Conservation (phyloP, 1,140 invertebrate species). For the Epicauta chinensis region DNA sequence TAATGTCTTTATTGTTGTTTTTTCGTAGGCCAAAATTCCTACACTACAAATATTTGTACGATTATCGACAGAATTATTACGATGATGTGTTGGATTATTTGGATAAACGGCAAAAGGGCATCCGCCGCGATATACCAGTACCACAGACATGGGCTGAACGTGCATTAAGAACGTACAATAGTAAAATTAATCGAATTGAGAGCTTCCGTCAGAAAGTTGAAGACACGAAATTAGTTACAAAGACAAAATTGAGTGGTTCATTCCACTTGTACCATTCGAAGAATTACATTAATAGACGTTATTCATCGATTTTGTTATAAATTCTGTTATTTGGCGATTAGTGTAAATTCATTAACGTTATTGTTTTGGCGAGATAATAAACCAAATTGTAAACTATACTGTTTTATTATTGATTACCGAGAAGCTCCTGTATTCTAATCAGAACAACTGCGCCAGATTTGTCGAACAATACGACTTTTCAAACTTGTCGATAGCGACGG, state of each 20-base stretch:
- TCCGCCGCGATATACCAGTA: constrained; percentile 60
- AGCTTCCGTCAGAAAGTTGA: constrained; percentile 24
- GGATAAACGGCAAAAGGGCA: constrained; percentile 64
- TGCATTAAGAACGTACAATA: constrained; percentile 60
- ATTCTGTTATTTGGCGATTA: too few relatives aligned
- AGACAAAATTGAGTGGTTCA: constrained; percentile 33
- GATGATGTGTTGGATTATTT: constrained; percentile 76
- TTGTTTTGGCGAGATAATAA: neutral
- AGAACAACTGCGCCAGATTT: too few relatives aligned
- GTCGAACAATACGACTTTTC: too few relatives aligned
- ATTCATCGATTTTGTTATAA: constrained; percentile 6
- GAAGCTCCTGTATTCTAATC: too few relatives aligned
- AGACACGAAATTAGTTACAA: constrained; percentile 34
- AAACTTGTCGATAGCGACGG: too few relatives aligned
- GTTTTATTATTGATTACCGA: too few relatives aligned
- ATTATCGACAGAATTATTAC: constrained; percentile 78
- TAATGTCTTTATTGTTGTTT: neutral
- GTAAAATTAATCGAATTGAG: constrained; percentile 39
- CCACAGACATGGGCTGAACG: constrained; percentile 78
- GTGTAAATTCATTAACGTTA: neutral
- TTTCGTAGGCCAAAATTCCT: constrained; percentile 63
- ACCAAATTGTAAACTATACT: too few relatives aligned
- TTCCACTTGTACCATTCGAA: constrained; percentile 36
- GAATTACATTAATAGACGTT: constrained; percentile 35
- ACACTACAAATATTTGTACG: constrained; percentile 74